phyloP scores from a whole-genome alignment of 2,113 vertebrate genomes.

The Philantomba maxwellii region DNA sequence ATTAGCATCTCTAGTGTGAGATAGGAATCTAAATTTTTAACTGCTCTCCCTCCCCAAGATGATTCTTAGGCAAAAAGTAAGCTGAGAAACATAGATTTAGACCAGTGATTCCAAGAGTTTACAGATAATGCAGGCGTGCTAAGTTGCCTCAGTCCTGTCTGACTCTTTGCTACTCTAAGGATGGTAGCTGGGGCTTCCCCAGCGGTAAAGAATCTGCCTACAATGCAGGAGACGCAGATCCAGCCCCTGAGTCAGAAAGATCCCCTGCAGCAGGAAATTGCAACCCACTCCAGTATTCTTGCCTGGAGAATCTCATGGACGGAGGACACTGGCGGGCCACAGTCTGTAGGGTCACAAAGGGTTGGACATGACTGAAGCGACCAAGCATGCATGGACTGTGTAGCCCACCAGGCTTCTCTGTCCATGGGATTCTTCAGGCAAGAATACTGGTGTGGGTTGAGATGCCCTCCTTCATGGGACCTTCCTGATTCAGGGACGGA shows the following conservation, averaged over 20 bases:
- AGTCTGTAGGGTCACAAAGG: neutral
- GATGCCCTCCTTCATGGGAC: neutral
- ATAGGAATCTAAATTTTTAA: neutral
- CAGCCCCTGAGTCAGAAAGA: neutral
- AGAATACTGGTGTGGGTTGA: neutral
- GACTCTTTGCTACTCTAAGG: neutral
- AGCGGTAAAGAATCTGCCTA: neutral
- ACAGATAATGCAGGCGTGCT: neutral
- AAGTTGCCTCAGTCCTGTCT: neutral
- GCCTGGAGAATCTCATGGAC: neutral
- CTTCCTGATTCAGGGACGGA: neutral
- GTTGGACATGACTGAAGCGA: neutral
- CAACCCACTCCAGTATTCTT: neutral
- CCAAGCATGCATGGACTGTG: too few relatives aligned
- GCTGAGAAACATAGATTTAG: neutral
- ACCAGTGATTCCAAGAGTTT: neutral
- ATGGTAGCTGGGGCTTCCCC: neutral
- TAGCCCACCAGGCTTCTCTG: neutral
- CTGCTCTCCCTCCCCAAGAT: neutral
- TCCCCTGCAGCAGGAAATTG: neutral
- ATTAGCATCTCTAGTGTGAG: neutral
- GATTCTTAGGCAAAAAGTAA: neutral
- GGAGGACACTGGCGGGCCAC: neutral
- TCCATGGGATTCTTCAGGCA: neutral
- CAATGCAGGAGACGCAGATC: neutral